phyloP scores from a whole-genome alignment of 2,113 vertebrate genomes.

The Arenaria interpres region DNA sequence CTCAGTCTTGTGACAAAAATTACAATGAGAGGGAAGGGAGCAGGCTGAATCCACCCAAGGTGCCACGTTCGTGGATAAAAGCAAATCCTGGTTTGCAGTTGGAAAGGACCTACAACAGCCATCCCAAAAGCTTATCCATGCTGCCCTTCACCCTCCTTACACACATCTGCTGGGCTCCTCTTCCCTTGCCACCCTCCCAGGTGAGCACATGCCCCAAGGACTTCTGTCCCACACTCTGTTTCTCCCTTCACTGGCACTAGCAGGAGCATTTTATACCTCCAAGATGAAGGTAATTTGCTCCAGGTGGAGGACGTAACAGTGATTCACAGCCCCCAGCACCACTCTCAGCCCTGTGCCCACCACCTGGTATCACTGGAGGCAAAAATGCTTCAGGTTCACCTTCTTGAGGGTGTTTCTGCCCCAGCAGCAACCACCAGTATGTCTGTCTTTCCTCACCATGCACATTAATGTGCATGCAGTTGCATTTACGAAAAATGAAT shows the following conservation, averaged over 20 bases:
- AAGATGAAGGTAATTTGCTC: neutral
- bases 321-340: neutral
- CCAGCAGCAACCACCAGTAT: neutral
- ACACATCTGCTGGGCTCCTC: neutral
- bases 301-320: too few species aligned
- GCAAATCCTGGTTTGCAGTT: too few species aligned
- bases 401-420: neutral
- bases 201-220: too few species aligned
- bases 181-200: neutral
- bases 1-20: neutral
- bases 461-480: accelerated
- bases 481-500: neutral
- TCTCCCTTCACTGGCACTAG: neutral
- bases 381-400: neutral
- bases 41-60: neutral
- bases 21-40: neutral
- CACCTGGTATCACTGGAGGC: accelerated
- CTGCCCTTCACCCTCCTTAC: accelerated
- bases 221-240: neutral
- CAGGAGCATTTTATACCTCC: neutral
- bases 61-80: neutral
- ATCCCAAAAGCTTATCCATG: neutral
- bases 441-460: neutral
- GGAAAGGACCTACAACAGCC: too few species aligned
- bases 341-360: neutral